Conservation (phyloP, 2,113 vertebrate species). For the Rhynchopsitta pachyrhyncha region DNA sequence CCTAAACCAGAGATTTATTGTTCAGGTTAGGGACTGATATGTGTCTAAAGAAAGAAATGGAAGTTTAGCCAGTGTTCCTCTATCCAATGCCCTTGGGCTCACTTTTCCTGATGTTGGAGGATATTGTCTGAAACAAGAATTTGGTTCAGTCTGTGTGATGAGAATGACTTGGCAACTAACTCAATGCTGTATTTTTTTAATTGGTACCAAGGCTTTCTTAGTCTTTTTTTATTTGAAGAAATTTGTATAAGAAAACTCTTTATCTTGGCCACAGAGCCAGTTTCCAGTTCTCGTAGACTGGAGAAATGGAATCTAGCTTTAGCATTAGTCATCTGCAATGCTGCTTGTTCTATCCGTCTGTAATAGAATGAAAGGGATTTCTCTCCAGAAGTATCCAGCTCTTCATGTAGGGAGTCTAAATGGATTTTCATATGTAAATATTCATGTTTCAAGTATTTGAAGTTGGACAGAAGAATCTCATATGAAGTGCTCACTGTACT, state of each 20-base stretch:
- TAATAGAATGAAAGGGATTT: neutral
- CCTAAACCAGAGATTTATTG: slow-evolving; percentile 14
- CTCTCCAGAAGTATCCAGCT: neutral
- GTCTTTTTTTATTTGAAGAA: neutral
- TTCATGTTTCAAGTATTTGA: neutral
- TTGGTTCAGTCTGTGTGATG: neutral
- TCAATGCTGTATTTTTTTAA: neutral
- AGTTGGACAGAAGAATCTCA: neutral
- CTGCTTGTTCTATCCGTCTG: neutral
- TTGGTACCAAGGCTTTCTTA: neutral
- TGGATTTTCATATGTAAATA: neutral
- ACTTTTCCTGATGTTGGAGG: neutral
- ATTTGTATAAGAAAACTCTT: neutral
- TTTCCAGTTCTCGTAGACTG: neutral
- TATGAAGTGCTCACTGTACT: neutral
- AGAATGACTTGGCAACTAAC: neutral
- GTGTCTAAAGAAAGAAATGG: slow-evolving; percentile 1
- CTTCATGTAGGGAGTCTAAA: neutral
- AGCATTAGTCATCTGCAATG: neutral
- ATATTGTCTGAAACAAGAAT: neutral
- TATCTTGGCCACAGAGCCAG: neutral
- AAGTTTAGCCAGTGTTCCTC: neutral
- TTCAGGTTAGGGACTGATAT: neutral
- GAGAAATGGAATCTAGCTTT: neutral
- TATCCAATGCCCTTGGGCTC: neutral